Evolutionary conservation across 2,113 vertebrate genomes (phyloP).

Genomic region (Phalacrocorax brasilianus): DNA sequence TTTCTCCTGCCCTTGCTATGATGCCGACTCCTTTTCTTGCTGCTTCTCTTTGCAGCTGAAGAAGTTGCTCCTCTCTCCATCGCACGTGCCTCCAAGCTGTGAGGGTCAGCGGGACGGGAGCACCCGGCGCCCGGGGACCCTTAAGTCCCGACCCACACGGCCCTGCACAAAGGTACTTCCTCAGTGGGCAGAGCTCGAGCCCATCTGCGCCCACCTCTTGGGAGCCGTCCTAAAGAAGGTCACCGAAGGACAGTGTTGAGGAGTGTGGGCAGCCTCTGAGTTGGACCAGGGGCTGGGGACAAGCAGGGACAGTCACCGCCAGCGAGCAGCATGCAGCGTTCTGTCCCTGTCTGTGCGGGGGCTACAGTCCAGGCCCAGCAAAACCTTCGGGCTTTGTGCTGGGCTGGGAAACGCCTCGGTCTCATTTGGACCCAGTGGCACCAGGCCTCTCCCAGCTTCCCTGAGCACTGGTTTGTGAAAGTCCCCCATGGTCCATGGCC

Average conservation of each 20-base stretch:
- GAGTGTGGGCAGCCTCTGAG: neutral
- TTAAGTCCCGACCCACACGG: constrained; percentile 78
- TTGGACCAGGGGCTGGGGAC: neutral
- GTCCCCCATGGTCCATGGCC: neutral
- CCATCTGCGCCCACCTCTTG: rapidly evolving
- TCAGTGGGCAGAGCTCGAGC: rapidly evolving
- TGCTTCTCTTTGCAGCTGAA: constrained; percentile 79
- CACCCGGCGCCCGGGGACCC: constrained; percentile 76
- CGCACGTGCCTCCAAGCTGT: constrained; percentile 76
- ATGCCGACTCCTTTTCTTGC: constrained; percentile 53
- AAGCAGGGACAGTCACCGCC: neutral
- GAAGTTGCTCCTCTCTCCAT: constrained; percentile 90
- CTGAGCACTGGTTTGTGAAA: neutral
- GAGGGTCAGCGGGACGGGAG: constrained; percentile 84
- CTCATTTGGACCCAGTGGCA: neutral
- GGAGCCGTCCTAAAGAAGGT: neutral
- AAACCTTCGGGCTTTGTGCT: neutral
- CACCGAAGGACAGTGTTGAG: neutral
- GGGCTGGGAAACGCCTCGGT: neutral
- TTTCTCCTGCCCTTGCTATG: neutral
- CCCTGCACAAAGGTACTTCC: constrained; percentile 84
- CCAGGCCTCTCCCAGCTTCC: neutral
- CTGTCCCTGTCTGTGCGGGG: rapidly evolving
- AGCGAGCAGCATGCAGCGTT: rapidly evolving
- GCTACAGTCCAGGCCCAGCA: neutral